These are phyloP conservation scores for Miichthys miiuy DNA, from an alignment of 2,797 vertebrate genomes.

Conservation along the genomic window DNA sequence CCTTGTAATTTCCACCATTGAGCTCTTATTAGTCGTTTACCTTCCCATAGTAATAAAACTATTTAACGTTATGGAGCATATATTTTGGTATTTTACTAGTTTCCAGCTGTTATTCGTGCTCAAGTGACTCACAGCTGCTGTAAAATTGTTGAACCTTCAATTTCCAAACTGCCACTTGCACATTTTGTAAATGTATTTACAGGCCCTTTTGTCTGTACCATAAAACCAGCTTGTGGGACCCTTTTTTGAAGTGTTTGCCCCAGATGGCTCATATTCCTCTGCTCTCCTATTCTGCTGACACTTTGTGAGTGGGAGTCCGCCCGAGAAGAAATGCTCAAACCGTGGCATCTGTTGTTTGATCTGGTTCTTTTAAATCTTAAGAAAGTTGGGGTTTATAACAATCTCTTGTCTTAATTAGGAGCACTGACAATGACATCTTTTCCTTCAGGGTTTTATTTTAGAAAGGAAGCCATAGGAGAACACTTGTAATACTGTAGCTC, in stretches of 20 bases:
- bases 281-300: conserved; percentile 63
- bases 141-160: conserved; percentile 40
- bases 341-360: conserved; percentile 65
- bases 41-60: not conserved
- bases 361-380: conserved; percentile 30
- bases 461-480: conserved; percentile 31
- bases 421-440: conserved; percentile 49
- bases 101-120: conserved; percentile 30
- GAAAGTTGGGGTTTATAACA: conserved; percentile 47
- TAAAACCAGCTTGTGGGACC: conserved; percentile 50
- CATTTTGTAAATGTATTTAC: conserved; percentile 42
- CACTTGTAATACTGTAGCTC: conserved; percentile 20
- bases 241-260: conserved; percentile 63
- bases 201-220: conserved; percentile 23
- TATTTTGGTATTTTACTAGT: not conserved
- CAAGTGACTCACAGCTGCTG: conserved; percentile 12
- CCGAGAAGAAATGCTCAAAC: conserved; percentile 58
- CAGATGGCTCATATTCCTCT: conserved; percentile 63
- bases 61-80: conserved; percentile 1
- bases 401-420: conserved; percentile 64
- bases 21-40: not conserved
- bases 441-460: conserved; percentile 29
- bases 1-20: not conserved
- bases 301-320: conserved; percentile 66
- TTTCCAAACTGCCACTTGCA: conserved; percentile 26